Percentiles rank a stretch among this genome's conserved stretches.
phyloP scores from a whole-genome alignment of 1,140 invertebrate genomes.

The Polypedilum pembai region DNA sequence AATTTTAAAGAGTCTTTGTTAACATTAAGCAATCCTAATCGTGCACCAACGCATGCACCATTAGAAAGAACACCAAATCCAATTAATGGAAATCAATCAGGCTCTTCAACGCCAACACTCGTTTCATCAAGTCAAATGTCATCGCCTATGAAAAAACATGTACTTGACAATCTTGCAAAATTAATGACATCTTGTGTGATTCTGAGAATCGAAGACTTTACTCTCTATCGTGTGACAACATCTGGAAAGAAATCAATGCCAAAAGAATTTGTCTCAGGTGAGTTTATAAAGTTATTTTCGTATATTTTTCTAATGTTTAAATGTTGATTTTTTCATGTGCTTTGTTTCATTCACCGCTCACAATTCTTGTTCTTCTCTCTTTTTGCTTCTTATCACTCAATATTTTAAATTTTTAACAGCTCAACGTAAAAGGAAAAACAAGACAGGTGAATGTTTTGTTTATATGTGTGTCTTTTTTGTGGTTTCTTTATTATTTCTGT shows the following conservation, averaged over 20 bases:
- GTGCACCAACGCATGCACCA: conserved; percentile 50
- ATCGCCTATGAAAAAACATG: conserved; percentile 55
- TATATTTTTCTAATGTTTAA: neutral
- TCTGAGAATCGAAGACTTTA: conserved; percentile 81
- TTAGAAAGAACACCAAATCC: conserved; percentile 43
- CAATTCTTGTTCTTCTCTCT: conserved; percentile 32
- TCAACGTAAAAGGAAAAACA: conserved; percentile 49
- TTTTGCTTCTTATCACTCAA: conserved; percentile 30
- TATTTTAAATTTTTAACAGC: conserved; percentile 40
- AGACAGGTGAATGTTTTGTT: conserved; percentile 40
- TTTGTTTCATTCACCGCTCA: neutral
- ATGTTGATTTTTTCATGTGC: neutral
- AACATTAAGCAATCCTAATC: conserved; percentile 54
- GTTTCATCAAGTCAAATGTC: conserved; percentile 35
- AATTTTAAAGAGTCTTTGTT: conserved; percentile 57
- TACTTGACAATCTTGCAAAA: conserved; percentile 69
- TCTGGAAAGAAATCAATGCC: conserved; percentile 58
- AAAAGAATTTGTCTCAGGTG: conserved; percentile 75
- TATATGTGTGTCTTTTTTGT: no score
- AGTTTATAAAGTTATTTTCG: conserved; percentile 33
- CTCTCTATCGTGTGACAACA: conserved; percentile 73
- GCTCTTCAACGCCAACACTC: conserved; percentile 26
- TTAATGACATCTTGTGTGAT: conserved; percentile 88
- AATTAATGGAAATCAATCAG: conserved; percentile 32
- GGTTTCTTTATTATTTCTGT: no score